Evolutionary conservation across 2,888 invertebrate species (phyloP).

Genomic region (Andrena praecox): DNA sequence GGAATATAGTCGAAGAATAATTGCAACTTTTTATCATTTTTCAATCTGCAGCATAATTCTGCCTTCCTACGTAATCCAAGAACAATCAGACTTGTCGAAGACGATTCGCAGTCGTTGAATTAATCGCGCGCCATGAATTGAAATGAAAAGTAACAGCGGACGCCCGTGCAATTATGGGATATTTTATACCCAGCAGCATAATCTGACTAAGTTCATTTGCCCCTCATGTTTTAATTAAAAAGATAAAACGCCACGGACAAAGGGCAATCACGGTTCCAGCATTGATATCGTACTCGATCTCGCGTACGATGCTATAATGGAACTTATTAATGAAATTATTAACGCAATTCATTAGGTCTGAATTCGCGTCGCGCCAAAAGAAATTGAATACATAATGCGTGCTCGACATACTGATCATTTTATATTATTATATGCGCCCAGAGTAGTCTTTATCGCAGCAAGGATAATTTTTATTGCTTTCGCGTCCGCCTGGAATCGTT

Average conservation of each 20-base stretch:
- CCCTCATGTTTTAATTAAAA: slow-evolving; percentile 3
- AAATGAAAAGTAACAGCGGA: too few species aligned
- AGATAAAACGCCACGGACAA: slow-evolving; percentile 16
- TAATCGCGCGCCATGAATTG: neutral
- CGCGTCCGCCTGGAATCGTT: neutral
- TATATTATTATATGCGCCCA: neutral
- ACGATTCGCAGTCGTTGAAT: neutral
- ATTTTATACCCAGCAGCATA: neutral
- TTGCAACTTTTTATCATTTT: neutral
- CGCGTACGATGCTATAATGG: slow-evolving; percentile 6
- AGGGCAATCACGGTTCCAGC: slow-evolving; percentile 7
- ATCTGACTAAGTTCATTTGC: slow-evolving; percentile 1
- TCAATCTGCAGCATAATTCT: neutral
- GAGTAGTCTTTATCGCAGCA: slow-evolving; percentile 7
- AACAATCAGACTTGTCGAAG: neutral
- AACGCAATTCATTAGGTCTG: slow-evolving; percentile 12
- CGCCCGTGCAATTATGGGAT: neutral
- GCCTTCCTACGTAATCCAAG: neutral
- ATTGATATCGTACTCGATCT: neutral
- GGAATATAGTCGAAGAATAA: too few species aligned
- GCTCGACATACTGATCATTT: slow-evolving; percentile 6
- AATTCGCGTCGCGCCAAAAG: neutral
- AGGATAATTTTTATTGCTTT: slow-evolving; percentile 11
- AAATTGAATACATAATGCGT: slow-evolving; percentile 17
- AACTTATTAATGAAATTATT: slow-evolving; percentile 12